Evolutionary conservation across 2,888 invertebrate species (phyloP), one percentile per base, ranked within the genome.

Genomic region (Drosophila prolongata): DNA sequence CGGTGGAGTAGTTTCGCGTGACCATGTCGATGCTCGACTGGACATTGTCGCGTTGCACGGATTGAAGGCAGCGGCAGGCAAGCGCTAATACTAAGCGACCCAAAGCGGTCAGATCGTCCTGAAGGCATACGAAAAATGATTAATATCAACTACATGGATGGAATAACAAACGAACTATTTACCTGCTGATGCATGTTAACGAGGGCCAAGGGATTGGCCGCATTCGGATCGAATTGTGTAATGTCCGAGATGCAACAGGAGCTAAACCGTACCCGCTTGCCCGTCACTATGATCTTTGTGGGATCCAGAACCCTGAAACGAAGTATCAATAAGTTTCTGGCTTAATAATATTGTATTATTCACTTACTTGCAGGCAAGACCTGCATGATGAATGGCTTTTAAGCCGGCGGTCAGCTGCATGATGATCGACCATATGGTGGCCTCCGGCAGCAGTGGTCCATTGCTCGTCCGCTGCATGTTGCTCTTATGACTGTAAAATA

Each of bases 341-440:
- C 6, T 6, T 1, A 6, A 16, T 3, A 34, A 3, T 2, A 49
- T 8, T 2, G 6, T 8, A 1, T 1, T 16, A 4, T 1, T 8
- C 1, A 80, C 88, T 70, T 89, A 94, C 94, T 94, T 94, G 94
- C 94, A 94, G 37, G 94, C 94, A 1, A 94, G 91, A 40, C 94
- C 94, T 37, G 94, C 94, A 40, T 94, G 95, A 93, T 99, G 99
- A 79, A 99, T 96, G 67, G 96, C 95, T 62, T 99, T 94, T 77
- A 99, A 93, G 0, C 98, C 99, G 3, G 98, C 97, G 35, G 98
- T 98, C 76, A 99, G 94, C 93, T 99, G 98, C 84, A 99, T 98
- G 52, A 99, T 95, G 85, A 98, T 96, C 80, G 97, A 97, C 99
- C 99, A 99, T 78, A 99, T 95, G 57, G 97, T 95, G 42, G 96